Base-by-base conservation (phyloP, 2,888 invertebrate species). In the Cephus rjabovi region DNA sequence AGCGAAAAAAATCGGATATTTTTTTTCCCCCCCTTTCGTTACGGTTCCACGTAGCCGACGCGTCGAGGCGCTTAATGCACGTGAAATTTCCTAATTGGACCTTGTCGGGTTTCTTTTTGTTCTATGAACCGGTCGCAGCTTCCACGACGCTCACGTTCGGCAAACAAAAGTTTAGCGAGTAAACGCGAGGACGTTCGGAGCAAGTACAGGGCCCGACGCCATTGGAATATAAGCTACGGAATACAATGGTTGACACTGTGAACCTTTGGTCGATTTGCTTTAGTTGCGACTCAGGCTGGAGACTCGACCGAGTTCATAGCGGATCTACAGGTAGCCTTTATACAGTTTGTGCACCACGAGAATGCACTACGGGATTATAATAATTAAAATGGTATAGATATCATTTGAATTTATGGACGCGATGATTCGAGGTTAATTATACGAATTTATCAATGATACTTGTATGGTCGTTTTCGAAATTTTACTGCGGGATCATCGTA, bases 241-340 rank as follows among this genome's bases (percentile, higher is more conserved):
- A 85, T 84, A 84, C 84, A 84, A 84, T 84, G 83, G 83, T 79
- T 85, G 84, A 83, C 84, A 84, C 84, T 80, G 80, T 80, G 82
- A 83, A 83, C 78, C 75, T 15, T 33, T 70, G 71, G 69, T 35
- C 68, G 35, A 70, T 71, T 30, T 40, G 77, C 76, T 77, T 56
- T 56, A 56, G 56, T 23, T 56, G 56, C 23, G 56, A 56, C 23
- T 56, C 56, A 9, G 56, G 23, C 56, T 56, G 56, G 56, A 56
- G 56, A 56, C 56, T 23, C 56, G 23, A 23, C 56, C 56, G 56
- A 56, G 56, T 56, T 23, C 56, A 56, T 9, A 9, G 23, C 56
- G 56, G 56, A 56, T 56, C 56, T 56, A 56, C 56, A 56, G 56
- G 56, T 56, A 56, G 56, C 56, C 40, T 15, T 56, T 15, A 23